These are phyloP conservation scores for Carettochelys insculpta DNA, from an alignment of 2,113 vertebrate species.

Conservation along the genomic window DNA sequence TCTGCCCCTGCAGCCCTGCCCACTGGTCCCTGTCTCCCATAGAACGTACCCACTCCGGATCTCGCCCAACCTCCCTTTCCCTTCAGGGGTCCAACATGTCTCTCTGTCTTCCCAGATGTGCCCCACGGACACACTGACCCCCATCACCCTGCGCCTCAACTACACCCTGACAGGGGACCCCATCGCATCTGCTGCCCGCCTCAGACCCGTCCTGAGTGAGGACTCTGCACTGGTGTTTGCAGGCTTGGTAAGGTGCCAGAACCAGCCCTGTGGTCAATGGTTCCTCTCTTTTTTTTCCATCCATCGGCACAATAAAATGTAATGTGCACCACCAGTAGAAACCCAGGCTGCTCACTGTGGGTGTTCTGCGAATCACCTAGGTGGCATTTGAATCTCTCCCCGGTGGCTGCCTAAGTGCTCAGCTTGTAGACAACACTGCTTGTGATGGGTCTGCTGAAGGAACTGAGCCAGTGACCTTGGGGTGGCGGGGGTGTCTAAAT, in stretches of 20 bases:
- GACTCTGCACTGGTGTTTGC: background rate
- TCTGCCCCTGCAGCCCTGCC: too few species aligned
- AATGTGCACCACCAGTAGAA: too few species aligned
- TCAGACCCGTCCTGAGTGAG: background rate
- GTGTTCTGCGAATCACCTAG: too few species aligned
- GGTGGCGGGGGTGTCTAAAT: background rate
- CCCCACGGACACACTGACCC: background rate
- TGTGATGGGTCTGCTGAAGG: background rate
- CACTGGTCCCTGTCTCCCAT: background rate
- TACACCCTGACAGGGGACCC: background rate
- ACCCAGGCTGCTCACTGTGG: too few species aligned
- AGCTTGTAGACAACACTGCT: too few species aligned
- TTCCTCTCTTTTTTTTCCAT: too few species aligned
- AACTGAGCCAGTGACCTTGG: background rate
- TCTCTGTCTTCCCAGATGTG: background rate
- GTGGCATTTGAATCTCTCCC: too few species aligned
- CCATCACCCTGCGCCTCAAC: background rate
- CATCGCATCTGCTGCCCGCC: accelerated
- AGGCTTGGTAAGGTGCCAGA: background rate
- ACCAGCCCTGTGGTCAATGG: accelerated
- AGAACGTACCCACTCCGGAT: background rate
- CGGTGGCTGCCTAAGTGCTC: too few species aligned
- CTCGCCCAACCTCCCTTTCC: background rate
- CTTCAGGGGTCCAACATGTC: background rate
- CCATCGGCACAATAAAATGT: too few species aligned